Evolutionary conservation across 2,113 vertebrate genomes (phyloP).

Genomic region (Mustela lutreola): DNA sequence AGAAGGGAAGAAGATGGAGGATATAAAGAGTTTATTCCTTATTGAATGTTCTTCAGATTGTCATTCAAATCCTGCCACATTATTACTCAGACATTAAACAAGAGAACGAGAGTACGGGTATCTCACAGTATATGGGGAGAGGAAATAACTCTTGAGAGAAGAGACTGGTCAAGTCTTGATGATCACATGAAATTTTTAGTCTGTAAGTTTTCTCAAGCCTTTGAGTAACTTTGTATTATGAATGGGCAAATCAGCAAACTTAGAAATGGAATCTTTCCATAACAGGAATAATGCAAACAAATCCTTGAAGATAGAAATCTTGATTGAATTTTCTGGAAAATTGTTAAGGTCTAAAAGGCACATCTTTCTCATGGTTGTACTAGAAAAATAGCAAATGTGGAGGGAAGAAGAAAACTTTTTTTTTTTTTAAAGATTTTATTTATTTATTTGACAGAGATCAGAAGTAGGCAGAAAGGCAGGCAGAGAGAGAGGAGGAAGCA

Average conservation of each 20-base stretch:
- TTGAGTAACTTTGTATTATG: neutral
- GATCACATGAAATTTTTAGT: neutral
- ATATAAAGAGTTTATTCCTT: neutral
- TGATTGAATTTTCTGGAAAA: constrained; percentile 17
- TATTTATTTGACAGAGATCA: too few relatives aligned
- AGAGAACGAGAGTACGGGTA: neutral
- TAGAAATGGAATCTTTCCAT: neutral
- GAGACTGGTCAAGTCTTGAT: neutral
- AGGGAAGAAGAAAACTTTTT: neutral
- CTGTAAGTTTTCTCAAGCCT: neutral
- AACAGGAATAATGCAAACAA: neutral
- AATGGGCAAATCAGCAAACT: neutral
- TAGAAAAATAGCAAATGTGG: neutral
- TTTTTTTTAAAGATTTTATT: too few relatives aligned
- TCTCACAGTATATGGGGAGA: neutral
- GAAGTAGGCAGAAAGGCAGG: too few relatives aligned
- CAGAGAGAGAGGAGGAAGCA: too few relatives aligned
- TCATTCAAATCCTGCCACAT: neutral
- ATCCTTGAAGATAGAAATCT: neutral
- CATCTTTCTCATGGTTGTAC: neutral
- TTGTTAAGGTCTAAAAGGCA: neutral
- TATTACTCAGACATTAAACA: neutral
- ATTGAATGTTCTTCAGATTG: neutral
- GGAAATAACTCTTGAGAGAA: neutral
- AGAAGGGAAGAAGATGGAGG: neutral